Conservation (phyloP, 2,113 vertebrate genomes). For the Ictalurus furcatus region DNA sequence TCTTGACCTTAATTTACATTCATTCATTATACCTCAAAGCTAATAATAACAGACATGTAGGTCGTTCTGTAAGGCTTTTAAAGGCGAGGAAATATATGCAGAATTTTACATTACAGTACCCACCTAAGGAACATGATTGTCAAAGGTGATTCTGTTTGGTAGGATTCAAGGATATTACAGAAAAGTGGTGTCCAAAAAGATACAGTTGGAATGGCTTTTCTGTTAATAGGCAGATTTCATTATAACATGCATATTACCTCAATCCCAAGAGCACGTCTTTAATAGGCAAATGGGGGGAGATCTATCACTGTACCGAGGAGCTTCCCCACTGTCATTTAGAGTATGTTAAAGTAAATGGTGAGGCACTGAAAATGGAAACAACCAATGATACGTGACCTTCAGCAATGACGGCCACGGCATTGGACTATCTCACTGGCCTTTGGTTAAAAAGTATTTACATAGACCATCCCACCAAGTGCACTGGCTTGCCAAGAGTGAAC, state of each 20-base stretch:
- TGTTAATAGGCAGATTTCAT: constrained; percentile 84
- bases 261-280: constrained; percentile 79
- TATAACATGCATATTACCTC: constrained; percentile 83
- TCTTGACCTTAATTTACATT: constrained; percentile 54
- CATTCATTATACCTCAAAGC: constrained; percentile 57
- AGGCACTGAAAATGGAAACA: constrained; percentile 67
- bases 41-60: constrained; percentile 53
- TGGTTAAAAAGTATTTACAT: constrained; percentile 75
- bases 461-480: constrained; percentile 56
- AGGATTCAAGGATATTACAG: constrained; percentile 77
- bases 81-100: constrained; percentile 51
- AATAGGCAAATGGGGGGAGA: constrained; percentile 72
- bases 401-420: constrained; percentile 67
- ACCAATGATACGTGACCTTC: constrained; percentile 76
- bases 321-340: constrained; percentile 62
- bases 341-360: constrained; percentile 56
- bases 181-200: constrained; percentile 78
- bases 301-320: constrained; percentile 64
- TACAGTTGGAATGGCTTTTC: constrained; percentile 78
- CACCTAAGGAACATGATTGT: constrained; percentile 75
- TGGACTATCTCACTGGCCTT: constrained; percentile 56
- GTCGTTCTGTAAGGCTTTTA: constrained; percentile 32
- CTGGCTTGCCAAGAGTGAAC: constrained; percentile 67
- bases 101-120: constrained; percentile 50
- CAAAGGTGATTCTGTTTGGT: constrained; percentile 74